Base-by-base conservation (phyloP, 2,113 vertebrate genomes). In the Muscicapa adusta region DNA sequence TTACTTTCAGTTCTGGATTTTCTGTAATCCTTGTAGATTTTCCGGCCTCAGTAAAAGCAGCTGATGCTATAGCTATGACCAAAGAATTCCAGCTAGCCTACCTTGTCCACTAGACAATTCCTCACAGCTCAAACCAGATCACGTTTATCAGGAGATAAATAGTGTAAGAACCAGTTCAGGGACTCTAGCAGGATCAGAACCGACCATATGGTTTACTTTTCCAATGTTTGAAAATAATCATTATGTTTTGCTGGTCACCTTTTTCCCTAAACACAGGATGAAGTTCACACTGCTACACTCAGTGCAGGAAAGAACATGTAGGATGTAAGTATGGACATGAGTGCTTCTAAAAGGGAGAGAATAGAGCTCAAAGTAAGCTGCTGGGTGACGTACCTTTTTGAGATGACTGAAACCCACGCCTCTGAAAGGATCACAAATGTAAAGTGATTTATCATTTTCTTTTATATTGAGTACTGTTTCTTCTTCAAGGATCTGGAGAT, bases 391-490 rank as follows among this genome's bases (percentile, higher is more conserved):
- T 87, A 99, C 99, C 98, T 99, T 98, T 94, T 96, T 98, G 96
- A 99, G 99, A 96, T 99, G 98, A 82, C 86, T 97, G 88, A 99
- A 99, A 53, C 96, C 99, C 28, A 42, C 3, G 0, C 98, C 98
- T 95, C 94, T 98, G 85, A 99, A 99, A 81, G 97, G 97, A 90
- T 98, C 99, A 95, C 99, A 99, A 68, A 99, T 98, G 93, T 99
- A 99, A 93, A 99, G 98, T 10, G 99, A 99, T 86, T 98, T 98
- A 94, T 99, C 99, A 89, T 98, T 99, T 85, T 98, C 97, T 66
- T 98, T 97, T 97, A 99, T 97, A 29, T 34, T 85, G 61, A 99
- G 94, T 12, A 98, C 98, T 28, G 97, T 85, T 88, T 98, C 97
- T 89, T 99, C 98, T 85, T 98, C 97, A 36, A 99, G 95, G 54